Base-by-base conservation (phyloP, 2,888 invertebrate species). In the Heliconius hortense region DNA sequence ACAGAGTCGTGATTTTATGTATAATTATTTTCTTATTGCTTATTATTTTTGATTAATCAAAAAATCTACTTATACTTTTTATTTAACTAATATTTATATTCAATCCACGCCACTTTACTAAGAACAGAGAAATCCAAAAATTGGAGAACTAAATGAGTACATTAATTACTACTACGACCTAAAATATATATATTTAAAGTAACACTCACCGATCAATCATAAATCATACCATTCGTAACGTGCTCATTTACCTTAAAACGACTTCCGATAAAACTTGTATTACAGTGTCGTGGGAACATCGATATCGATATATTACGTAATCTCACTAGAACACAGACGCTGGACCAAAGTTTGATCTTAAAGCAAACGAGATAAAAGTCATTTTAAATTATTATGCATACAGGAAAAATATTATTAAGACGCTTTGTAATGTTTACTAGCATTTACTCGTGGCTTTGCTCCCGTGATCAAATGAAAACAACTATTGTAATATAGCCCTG, bases 241-340 rank as follows among this genome's bases (percentile, higher is more conserved):
- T 35, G 60, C 35, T 24, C 66, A 39, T 60, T 71, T 71, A 60
- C 39, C 53, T 43, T 35, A 56, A n/a, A 39, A 75, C 21, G 64
- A 60, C 60, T 75, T 71, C 67, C 67, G 60, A 75, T 72, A 72
- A 59, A 72, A 66, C 73, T 62, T 60, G 73, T 59, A 73, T 70
- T n/a, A 72, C 76, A 72, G 76, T 69, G 72, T 66, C 74, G 74
- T 74, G 76, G 71, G 74, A 78, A 77, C 56, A 77, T 82, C 81
- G 81, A 83, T 71, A 80, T 81, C 80, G 78, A 81, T 78, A 79
- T 74, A 77, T 71, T 71, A 60, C 71, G 35, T 60, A 71, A 60
- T 39, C 59, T 24, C 56, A 59, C 71, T 71, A 60, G 18, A 24
- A 79, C 75, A 81, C 80, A 77, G 82, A 77, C 68, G 68, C 66